Evolutionary conservation across 2,797 vertebrate species (phyloP), one percentile per base, ranked within the genome.

Genomic region (Pseudomugil tenellus): DNA sequence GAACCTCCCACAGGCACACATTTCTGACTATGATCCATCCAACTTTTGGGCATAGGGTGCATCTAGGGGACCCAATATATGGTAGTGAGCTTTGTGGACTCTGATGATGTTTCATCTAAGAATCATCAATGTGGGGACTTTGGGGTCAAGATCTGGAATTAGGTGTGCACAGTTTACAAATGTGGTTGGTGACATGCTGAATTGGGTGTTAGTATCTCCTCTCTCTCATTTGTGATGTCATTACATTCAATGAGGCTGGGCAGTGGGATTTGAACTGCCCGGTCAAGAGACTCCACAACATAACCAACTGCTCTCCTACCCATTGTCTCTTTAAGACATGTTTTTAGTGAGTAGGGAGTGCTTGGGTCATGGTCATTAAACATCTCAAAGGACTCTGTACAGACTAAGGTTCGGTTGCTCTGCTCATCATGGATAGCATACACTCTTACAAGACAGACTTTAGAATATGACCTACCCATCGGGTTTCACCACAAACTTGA

Each of bases 51-150:
- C 56, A 21, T 67, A 72, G 26, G 62, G 77, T 5, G 23, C 17
- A 9, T 74, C 17, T 25, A 67, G 48, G 1, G 54, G 19, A 6
- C 75, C 58, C 34, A 3, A 43, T 74, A 77, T 29, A 6, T 67
- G 67, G 28, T 72, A 41, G 3, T 28, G 21, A 13, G 78, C 72
- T 41, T 74, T 70, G 31, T 77, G 70, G 0, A 64, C 63, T 16
- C 48, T 48, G 19, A 72, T 8, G 4, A 79, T 51, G 31, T 77
- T 64, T 7, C 48, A 21, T 6, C 48, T 19, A 23, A 83, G 46
- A 14, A 77, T 54, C 39, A 49, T 23, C 31, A 58, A 9, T n/a
- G 58, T 58, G 3, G 29, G 41, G 41, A 54, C 54, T 0, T 49
- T 56, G 8, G 64, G 41, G 54, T 58, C 53, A 4, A 32, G 31